Base-by-base conservation (phyloP, 2,888 invertebrate genomes). In the Ommatoiulus sabulosus region DNA sequence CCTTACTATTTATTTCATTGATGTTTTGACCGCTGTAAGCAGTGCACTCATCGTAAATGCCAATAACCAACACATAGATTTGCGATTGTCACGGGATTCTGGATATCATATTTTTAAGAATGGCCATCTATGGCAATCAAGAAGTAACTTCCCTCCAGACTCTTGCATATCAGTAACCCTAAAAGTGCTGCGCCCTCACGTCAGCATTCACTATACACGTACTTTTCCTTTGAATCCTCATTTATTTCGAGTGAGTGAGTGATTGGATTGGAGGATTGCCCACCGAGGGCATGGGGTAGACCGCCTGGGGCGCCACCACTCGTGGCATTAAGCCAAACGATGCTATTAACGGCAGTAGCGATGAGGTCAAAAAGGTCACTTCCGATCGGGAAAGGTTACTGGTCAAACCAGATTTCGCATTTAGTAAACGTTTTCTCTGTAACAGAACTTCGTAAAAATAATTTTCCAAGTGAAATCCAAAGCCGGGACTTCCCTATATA, bases 191-290 rank as follows among this genome's bases (percentile, higher is more conserved):
- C 63, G n/a, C 20, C 63, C 20, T 63, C 63, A 20, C 63, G 63
- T 20, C 15, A 57, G 72, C 72, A 63, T 20, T 20, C 48, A 48
- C 48, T 35, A 12, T 52, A 52, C 52, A 52, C 15, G 52, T 52
- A 52, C 52, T 10, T 80, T 57, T 80, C 15, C 80, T 80, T 35
- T 24, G 35, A 80, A 80, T 10, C 80, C 35, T 80, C 80, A 80
- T 80, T 80, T 43, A 80, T 80, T 80, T 80, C 10, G 35, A 80
- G 80, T 80, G 72, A 72, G 72, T 72, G 80, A 80, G 80, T 80
- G 80, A 80, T 80, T 80, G 80, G 80, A 80, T 80, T 80, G 80
- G 80, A 80, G 80, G 80, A 80, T 80, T 24, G 80, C 80, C 80
- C 80, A 80, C 35, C 15, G 35, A 80, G 80, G 35, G 35, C 80